These are phyloP conservation scores for Amblyjoppa fuscipennis DNA, from an alignment of 2,888 invertebrate genomes.

Conservation along the genomic window DNA sequence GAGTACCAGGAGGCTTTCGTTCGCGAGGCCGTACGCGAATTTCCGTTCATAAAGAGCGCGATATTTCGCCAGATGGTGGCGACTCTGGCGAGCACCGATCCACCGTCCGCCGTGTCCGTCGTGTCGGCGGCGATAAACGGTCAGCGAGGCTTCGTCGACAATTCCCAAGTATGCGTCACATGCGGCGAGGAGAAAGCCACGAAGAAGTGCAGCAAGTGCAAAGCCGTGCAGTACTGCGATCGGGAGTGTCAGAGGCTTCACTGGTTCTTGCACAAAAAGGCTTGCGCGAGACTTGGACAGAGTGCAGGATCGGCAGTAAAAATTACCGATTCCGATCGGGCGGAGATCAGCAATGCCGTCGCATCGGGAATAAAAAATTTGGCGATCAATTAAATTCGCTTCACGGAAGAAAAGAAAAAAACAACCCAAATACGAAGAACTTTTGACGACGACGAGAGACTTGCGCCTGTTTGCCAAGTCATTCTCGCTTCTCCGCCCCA, in stretches of 20 bases:
- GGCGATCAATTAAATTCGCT: conserved; percentile 73
- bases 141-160: conserved; percentile 92
- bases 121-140: conserved; percentile 95
- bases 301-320: conserved; percentile 67
- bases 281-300: conserved; percentile 88
- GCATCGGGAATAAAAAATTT: conserved; percentile 79
- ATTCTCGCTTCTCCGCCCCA: neutral
- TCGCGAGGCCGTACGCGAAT: conserved; percentile 94
- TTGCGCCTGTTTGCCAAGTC: neutral
- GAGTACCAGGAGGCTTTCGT: conserved; percentile 90
- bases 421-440: conserved; percentile 3
- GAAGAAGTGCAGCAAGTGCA: conserved; percentile 98
- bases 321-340: conserved; percentile 77
- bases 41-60: conserved; percentile 95
- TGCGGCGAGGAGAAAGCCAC: conserved; percentile 96
- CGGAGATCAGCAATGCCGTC: conserved; percentile 78
- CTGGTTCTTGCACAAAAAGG: conserved; percentile 96
- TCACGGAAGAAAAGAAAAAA: conserved; percentile 60
- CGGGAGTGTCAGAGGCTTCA: conserved; percentile 97
- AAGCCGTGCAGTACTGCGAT: conserved; percentile 97
- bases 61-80: conserved; percentile 95
- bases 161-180: conserved; percentile 91
- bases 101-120: conserved; percentile 90
- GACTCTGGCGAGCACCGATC: conserved; percentile 91
- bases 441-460: neutral